phyloP scores from a whole-genome alignment of 1,140 invertebrate species.

The Dolichoris vasculosae region DNA sequence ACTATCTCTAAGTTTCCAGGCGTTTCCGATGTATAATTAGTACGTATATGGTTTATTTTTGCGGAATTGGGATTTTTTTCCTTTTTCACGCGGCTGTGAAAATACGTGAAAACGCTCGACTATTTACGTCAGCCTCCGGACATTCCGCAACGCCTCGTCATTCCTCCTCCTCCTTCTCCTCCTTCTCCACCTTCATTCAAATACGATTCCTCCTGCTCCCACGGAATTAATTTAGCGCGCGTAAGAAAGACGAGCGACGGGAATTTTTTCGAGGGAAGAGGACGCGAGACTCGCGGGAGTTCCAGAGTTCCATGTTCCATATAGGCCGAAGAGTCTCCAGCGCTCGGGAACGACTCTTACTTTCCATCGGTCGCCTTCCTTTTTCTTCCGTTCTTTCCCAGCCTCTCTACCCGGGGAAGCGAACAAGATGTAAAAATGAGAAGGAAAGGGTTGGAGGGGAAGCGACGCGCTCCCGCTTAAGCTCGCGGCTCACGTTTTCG shows the following conservation, averaged over 20 bases:
- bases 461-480: constrained; percentile 47
- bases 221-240: no score
- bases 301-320: no score
- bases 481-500: constrained; percentile 67
- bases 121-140: not conserved
- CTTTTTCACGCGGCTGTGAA: not conserved
- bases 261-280: not conserved
- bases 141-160: constrained; percentile 46
- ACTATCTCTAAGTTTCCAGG: not conserved
- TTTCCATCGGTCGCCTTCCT: constrained; percentile 12
- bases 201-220: no score
- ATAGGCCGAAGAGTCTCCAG: not conserved
- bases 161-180: constrained; percentile 65
- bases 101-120: not conserved
- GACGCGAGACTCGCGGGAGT: not conserved
- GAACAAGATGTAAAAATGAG: constrained; percentile 69
- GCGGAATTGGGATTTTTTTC: not conserved
- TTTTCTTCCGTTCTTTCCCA: not conserved
- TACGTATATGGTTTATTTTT: constrained; percentile 16
- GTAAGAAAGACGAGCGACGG: constrained; percentile 54
- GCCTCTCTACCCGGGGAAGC: constrained; percentile 40
- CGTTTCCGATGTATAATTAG: not conserved
- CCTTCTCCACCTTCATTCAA: no score
- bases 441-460: not conserved
- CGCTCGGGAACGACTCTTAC: constrained; percentile 23